Evolutionary conservation across 2,797 vertebrate genomes (phyloP), one percentile per base, ranked within the genome.

Genomic region (Chaenodraco wilsoni): DNA sequence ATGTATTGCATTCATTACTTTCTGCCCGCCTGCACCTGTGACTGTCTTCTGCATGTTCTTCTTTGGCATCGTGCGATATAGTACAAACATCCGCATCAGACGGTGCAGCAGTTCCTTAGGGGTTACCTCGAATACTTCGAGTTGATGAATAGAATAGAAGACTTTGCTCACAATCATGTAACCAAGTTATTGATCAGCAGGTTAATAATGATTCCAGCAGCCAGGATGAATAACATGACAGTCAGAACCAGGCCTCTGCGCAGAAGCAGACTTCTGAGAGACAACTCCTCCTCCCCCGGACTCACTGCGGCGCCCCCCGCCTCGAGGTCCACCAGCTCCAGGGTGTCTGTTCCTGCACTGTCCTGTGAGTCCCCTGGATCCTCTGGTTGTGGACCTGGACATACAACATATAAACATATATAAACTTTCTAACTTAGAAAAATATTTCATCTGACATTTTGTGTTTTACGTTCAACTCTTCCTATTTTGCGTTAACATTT

Each of bases 201-300:
- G 67, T 93, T 93, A 14, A 92, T 44, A 63, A 93, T 66, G 60
- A 97, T 60, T 41, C 97, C 96, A 15, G 31, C 81, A 52, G 91
- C 72, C 51, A 98, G 86, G 19, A 96, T 72, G n/a, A 78, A n/a
- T 0, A 96, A 0, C 52, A 96, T 95, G 4, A 45, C 2, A 6
- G 78, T 89, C 59, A 95, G 56, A 44, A 89, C 89, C 50, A 95
- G 75, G 3, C 87, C 88, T 0, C 94, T 82, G 0, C 69, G 89
- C 44, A 95, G 0, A 10, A 95, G 17, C 83, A 96, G 57, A 3
- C 85, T 76, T 17, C 83, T 91, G 69, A 88, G 58, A 0, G 70
- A 12, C 66, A 89, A 59, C 2, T 79, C 59, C 2, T 79, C 1
- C 0, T 44, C 56, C 21, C 58, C 69, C 1, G 27, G 15, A 12